A percentile compares a stretch with the other conserved stretches of the same genome.
Conservation (phyloP, 2,888 invertebrate species). For the Nomada fabriciana region DNA sequence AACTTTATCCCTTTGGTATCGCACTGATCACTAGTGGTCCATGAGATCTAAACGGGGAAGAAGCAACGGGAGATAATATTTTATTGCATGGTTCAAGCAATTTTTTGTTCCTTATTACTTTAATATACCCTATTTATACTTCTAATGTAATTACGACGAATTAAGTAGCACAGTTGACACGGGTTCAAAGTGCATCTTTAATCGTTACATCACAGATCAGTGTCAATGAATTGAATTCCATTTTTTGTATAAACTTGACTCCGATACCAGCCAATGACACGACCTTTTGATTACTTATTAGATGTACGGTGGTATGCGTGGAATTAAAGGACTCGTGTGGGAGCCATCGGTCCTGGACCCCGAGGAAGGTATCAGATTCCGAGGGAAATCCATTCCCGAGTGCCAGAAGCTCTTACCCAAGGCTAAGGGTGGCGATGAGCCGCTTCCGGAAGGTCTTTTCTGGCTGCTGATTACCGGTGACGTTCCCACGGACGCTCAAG, state of each 20-base stretch:
- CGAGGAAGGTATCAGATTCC: conserved; percentile 97
- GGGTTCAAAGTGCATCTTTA: not conserved
- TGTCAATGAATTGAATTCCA: conserved; percentile 7
- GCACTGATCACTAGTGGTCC: not conserved
- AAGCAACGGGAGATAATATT: not conserved
- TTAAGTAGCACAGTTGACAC: not conserved
- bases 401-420: conserved; percentile 95
- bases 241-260: not conserved
- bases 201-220: conserved; percentile 22
- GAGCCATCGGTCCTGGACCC: conserved; percentile 98
- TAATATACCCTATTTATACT: not conserved
- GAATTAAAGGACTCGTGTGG: conserved; percentile 97
- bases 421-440: conserved; percentile 92
- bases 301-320: conserved; percentile 98
- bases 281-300: conserved; percentile 72
- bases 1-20: not conserved
- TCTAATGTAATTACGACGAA: not conserved
- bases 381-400: conserved; percentile 96
- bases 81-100: not conserved
- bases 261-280: not conserved
- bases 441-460: conserved; percentile 97
- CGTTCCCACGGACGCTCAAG: conserved; percentile 93
- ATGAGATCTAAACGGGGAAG: not conserved
- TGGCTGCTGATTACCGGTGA: conserved; percentile 96
- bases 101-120: not conserved